Base-by-base conservation (phyloP, 2,113 vertebrate species). In the Neomonachus schauinslandi region DNA sequence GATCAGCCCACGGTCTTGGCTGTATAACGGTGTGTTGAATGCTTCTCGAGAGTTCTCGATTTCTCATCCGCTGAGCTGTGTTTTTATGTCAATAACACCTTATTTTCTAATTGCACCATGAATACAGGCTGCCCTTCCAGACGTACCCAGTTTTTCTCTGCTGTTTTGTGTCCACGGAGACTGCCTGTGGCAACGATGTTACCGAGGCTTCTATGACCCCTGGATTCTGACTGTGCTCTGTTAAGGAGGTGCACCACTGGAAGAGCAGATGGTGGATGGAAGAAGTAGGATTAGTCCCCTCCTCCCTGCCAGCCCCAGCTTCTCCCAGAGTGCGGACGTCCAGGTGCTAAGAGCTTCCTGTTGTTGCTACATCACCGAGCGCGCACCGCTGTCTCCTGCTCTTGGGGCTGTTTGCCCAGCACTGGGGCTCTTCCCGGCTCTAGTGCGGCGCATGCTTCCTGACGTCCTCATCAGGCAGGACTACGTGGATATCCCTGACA, bases 331-430 rank as follows among this genome's bases (percentile, higher is more conserved):
- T 4, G 8, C 21, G 39, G 16, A 5, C 10, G 1, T 12, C 7
- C 22, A 49, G 51, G 8, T 15, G 31, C 87, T 42, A 22, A 24
- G 28, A 10, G 55, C 71, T 76, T 24, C 82, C 59, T 0, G 0
- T 7, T 8, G 7, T 0, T 16, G 19, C 36, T n/a, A 1, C 8
- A 4, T 39, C 55, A 3, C 21, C 0, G 12, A 61, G 10, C 4
- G 39, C 39, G 39, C 39, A 3, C n/a, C 28, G 1, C 31, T 4
- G 0, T 31, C 55, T 57, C 57, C 18, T 33, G 18, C 21, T 8
- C n/a, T 26, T 2, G 0, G 15, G 31, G 16, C 15, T 28, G 4
- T 65, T 61, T 33, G 72, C 13, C 46, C 16, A 76, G 22, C 15
- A 1, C 7, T 3, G 0, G 1, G 39, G 33, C 4, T 65, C 36